Evolutionary conservation across 1,140 invertebrate genomes (phyloP), one percentile per base, ranked within the genome.

Genomic region (Chelonus insularis): DNA sequence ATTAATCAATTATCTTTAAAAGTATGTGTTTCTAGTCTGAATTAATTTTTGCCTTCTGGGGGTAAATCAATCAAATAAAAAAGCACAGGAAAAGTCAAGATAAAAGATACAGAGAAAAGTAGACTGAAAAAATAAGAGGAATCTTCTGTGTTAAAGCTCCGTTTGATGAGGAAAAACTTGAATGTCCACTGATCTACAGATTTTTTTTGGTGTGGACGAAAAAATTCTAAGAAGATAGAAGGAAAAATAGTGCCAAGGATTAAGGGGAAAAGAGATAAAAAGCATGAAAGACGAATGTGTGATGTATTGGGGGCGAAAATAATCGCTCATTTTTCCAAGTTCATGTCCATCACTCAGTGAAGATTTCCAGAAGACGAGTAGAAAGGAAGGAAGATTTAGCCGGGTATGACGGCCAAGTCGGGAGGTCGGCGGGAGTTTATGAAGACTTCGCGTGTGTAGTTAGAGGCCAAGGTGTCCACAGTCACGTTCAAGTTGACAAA

Each of bases 401-500:
- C 43, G 70, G 72, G 76, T 67, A 77, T 73, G 76, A 76, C 75
- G 75, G 74, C 70, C 50, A 75, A 75, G 63, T 76, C 75, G 63
- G 75, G 73, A 60, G 74, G 74, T 52, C 63, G 65, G 56, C 62
- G 45, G 48, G 55, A 29, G 25, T 59, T 16, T 32, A 29, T 50
- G 43, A 57, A 59, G 54, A 43, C 21, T 62, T 54, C 57, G 57
- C 57, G 65, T 61, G 68, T 69, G 64, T 66, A 71, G 66, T 66
- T 60, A 34, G 34, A 16, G 25, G n/a, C 4, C 12, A 1, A 21
- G 16, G 23, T 18, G 25, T 43, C n/a, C 16, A 12, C 8, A 11
- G 50, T 8, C 12, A 34, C 12, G 20, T 7, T 29, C 25, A 29
- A 29, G 25, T 29, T 3, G 25, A 29, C 7, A 7, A 29, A 7